Percentiles rank a stretch among this genome's conserved stretches.
Conservation (phyloP, 2,113 vertebrate genomes). For the Lophius piscatorius region DNA sequence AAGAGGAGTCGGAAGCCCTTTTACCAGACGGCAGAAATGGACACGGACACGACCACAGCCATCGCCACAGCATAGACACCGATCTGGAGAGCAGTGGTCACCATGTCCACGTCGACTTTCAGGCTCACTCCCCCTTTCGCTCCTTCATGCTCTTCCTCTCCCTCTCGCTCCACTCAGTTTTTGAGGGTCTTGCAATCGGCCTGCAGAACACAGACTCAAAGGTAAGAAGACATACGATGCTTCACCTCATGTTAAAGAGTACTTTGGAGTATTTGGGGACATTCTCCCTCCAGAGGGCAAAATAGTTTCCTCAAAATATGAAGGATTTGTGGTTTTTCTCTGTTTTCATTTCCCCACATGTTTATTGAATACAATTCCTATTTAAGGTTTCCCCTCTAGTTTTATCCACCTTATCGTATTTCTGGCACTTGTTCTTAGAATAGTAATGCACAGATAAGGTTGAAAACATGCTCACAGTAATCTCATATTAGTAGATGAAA, state of each 20-base stretch:
- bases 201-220: conserved; percentile 83
- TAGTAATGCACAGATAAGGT: no score
- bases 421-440: no score
- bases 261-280: background rate
- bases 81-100: conserved; percentile 75
- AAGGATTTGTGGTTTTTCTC: background rate
- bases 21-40: conserved; percentile 37
- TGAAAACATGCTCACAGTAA: no score
- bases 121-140: conserved; percentile 83
- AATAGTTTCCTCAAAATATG: background rate
- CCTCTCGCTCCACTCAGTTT: conserved; percentile 88
- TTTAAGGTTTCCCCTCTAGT: no score
- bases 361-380: no score
- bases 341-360: background rate
- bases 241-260: background rate
- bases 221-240: conserved; percentile 42
- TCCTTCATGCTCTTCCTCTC: conserved; percentile 89
- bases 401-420: no score
- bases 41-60: conserved; percentile 45
- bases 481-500: no score
- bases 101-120: conserved; percentile 80
- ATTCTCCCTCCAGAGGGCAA: no score
- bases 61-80: background rate
- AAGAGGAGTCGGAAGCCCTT: conserved; percentile 71
- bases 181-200: conserved; percentile 90